phyloP scores from a whole-genome alignment of 2,113 vertebrate genomes.

The Campylorhamphus procurvoides region DNA sequence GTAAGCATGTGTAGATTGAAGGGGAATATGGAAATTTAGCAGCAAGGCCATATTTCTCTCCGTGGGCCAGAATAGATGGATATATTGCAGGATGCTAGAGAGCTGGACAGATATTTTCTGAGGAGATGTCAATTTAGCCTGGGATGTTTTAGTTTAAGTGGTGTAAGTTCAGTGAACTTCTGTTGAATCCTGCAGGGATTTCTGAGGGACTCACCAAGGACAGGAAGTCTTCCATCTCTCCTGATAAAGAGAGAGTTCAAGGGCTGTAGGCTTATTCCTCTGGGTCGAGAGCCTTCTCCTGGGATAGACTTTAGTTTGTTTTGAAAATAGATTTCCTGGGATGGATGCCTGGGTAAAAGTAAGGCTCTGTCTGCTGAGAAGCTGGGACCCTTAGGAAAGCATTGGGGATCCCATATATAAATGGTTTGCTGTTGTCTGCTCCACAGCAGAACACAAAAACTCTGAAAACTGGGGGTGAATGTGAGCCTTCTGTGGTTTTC shows the following conservation, averaged over 20 bases:
- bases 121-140: not conserved
- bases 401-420: not conserved
- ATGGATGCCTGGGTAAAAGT: not conserved
- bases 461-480: not conserved
- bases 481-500: not conserved
- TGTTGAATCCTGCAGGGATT: not conserved
- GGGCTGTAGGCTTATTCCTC: not conserved
- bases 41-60: not conserved
- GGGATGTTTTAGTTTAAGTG: not conserved
- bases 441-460: not conserved
- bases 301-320: not conserved
- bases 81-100: not conserved
- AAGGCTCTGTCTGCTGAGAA: not conserved
- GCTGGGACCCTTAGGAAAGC: not conserved
- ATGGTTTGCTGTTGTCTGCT: not conserved
- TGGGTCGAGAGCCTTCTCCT: not conserved
- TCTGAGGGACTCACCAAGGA: not conserved
- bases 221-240: not conserved
- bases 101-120: not conserved
- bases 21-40: not conserved
- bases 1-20: not conserved
- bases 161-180: not conserved
- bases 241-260: not conserved
- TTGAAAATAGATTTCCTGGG: not conserved
- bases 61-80: not conserved